Conservation (phyloP, 2,888 invertebrate species). For the Merodon equestris region DNA sequence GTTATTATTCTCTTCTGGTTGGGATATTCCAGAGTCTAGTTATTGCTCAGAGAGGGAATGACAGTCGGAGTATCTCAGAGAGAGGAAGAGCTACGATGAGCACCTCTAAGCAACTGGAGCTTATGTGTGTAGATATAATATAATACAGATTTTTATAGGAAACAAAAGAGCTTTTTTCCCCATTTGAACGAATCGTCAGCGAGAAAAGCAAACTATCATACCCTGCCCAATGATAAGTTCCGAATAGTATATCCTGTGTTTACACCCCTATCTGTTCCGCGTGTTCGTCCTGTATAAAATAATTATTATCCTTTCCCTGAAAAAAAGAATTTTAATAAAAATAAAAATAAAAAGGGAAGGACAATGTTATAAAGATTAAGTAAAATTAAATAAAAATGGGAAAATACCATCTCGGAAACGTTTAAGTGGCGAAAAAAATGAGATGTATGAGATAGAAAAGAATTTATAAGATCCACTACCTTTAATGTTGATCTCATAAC, state of each 20-base stretch:
- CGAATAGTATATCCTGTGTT: constrained; percentile 68
- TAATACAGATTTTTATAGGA: constrained; percentile 67
- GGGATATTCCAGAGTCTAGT: too few species aligned
- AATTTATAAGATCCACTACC: too few species aligned
- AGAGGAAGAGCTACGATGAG: constrained; percentile 7
- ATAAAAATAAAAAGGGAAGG: neutral
- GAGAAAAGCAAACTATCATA: constrained; percentile 65
- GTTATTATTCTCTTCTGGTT: constrained; percentile 16
- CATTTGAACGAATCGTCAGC: constrained; percentile 38
- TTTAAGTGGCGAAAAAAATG: too few species aligned
- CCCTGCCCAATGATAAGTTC: constrained; percentile 68
- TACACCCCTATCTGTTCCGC: constrained; percentile 69
- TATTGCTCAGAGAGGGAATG: too few species aligned
- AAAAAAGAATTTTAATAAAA: constrained; percentile 10
- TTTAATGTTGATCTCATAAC: too few species aligned
- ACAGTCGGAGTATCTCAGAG: constrained; percentile 14
- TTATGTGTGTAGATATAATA: constrained; percentile 52
- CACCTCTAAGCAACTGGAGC: constrained; percentile 21
- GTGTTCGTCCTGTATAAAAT: constrained; percentile 60
- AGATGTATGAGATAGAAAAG: too few species aligned
- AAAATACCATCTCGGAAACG: too few species aligned
- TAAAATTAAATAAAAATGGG: too few species aligned
- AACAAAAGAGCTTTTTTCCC: constrained; percentile 53
- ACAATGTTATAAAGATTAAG: too few species aligned
- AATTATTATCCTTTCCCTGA: constrained; percentile 14